A percentile compares a stretch with the other conserved stretches of the same genome.
Evolutionary conservation across 1,140 invertebrate genomes (phyloP).

Genomic region (Atta cephalotes): DNA sequence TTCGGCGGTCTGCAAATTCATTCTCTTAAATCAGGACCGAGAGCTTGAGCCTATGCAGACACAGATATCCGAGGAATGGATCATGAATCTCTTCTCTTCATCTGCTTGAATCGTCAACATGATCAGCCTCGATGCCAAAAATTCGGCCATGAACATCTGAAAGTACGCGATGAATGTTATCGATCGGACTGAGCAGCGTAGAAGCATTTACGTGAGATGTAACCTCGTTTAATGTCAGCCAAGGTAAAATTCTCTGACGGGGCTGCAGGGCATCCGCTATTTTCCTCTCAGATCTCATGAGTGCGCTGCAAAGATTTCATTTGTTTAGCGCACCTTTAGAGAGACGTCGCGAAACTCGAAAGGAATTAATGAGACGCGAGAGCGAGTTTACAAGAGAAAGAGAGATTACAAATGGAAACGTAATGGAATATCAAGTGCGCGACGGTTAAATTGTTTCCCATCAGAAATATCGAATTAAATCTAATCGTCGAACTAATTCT

Average conservation of each 20-base stretch:
- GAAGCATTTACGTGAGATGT: constrained; percentile 79
- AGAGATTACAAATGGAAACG: background rate
- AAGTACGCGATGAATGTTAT: constrained; percentile 29
- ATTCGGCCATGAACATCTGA: constrained; percentile 97
- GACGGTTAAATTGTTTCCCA: constrained; percentile 23
- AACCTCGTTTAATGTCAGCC: constrained; percentile 92
- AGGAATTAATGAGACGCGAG: constrained; percentile 53
- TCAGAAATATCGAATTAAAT: constrained; percentile 15
- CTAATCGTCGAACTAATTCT: constrained; percentile 1
- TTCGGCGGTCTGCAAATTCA: constrained; percentile 87
- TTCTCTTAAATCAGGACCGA: constrained; percentile 96
- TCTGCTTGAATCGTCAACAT: constrained; percentile 93
- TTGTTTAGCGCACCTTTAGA: constrained; percentile 54
- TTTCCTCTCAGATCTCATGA: constrained; percentile 66
- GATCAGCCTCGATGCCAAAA: constrained; percentile 95
- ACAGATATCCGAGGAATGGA: constrained; percentile 97
- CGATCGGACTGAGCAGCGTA: background rate
- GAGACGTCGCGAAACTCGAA: constrained; percentile 35
- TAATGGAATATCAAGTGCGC: constrained; percentile 52
- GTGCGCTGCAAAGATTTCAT: constrained; percentile 65
- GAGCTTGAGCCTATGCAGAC: constrained; percentile 98
- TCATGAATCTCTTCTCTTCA: constrained; percentile 89
- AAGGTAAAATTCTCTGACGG: constrained; percentile 85
- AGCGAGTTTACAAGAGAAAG: constrained; percentile 13
- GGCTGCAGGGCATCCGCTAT: constrained; percentile 65